Evolutionary conservation across 2,113 vertebrate genomes (phyloP).

Genomic region (Scatophagus argus): DNA sequence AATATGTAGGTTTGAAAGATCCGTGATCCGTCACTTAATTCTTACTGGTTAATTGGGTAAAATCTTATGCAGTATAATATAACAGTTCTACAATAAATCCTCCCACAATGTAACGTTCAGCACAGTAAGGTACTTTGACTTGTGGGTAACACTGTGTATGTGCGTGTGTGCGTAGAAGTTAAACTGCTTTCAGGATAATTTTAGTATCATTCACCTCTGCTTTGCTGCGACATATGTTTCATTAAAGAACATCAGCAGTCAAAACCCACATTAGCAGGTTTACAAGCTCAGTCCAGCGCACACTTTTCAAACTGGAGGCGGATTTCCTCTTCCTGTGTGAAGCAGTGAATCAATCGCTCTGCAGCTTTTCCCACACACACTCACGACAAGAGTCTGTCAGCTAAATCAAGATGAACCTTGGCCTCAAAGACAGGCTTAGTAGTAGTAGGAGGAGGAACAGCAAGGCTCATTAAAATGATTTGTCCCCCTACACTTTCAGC

Average conservation of each 20-base stretch:
- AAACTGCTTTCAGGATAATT: background rate
- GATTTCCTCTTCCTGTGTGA: conserved; percentile 31
- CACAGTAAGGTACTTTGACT: background rate
- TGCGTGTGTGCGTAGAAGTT: background rate
- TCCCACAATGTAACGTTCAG: background rate
- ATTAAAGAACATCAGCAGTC: conserved; percentile 28
- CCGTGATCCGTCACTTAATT: background rate
- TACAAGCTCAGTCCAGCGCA: conserved; percentile 11
- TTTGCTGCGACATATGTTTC: conserved; percentile 29
- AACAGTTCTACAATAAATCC: background rate
- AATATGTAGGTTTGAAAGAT: background rate
- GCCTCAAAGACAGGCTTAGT: conserved; percentile 45
- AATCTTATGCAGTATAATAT: background rate
- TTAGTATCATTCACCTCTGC: conserved; percentile 5
- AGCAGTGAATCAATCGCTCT: conserved; percentile 37
- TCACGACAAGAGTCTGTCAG: conserved; percentile 55
- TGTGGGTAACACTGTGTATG: background rate
- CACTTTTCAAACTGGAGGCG: conserved; percentile 10
- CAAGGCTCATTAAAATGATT: conserved; percentile 68
- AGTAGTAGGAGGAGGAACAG: conserved; percentile 50
- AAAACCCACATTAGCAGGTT: conserved; percentile 34
- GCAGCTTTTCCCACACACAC: conserved; percentile 43
- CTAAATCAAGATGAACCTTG: conserved; percentile 64
- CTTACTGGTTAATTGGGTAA: background rate
- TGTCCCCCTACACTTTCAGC: conserved; percentile 47